Conservation (phyloP, 2,113 vertebrate species). For the Leptodactylus fuscus region DNA sequence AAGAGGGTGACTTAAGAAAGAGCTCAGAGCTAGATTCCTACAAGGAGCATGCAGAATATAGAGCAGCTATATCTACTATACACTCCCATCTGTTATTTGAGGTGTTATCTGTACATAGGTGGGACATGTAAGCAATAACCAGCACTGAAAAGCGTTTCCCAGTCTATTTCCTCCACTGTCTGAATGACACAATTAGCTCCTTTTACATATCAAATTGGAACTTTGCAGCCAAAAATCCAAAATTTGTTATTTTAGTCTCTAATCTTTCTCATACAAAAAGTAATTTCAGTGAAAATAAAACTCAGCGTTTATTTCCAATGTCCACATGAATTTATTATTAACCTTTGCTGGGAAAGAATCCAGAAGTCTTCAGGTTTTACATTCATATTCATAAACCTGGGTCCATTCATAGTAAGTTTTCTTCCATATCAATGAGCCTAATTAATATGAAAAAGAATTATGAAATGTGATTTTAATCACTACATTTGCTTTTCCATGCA, state of each 20-base stretch:
- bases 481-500: conserved; percentile 49
- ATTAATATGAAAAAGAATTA: conserved; percentile 50
- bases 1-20: no score
- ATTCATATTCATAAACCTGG: conserved; percentile 46
- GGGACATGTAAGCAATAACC: no score
- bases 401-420: conserved; percentile 32
- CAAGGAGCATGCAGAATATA: no score
- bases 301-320: background rate
- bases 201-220: no score
- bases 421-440: conserved; percentile 36
- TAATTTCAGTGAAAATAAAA: conserved; percentile 10
- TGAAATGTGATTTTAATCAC: conserved; percentile 41
- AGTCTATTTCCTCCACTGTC: no score
- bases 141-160: no score
- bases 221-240: background rate
- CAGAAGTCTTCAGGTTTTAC: conserved; percentile 30
- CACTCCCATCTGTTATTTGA: no score
- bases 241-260: conserved; percentile 4
- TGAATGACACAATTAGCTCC: background rate
- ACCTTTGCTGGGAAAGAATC: conserved; percentile 43
- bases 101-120: no score
- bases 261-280: background rate
- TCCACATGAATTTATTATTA: conserved; percentile 42
- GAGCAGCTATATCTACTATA: no score
- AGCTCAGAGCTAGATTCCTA: no score